Evolutionary conservation across 92 coral and sea anemone species (phyloP).

Genomic region (Anthopleura xanthogrammica): DNA sequence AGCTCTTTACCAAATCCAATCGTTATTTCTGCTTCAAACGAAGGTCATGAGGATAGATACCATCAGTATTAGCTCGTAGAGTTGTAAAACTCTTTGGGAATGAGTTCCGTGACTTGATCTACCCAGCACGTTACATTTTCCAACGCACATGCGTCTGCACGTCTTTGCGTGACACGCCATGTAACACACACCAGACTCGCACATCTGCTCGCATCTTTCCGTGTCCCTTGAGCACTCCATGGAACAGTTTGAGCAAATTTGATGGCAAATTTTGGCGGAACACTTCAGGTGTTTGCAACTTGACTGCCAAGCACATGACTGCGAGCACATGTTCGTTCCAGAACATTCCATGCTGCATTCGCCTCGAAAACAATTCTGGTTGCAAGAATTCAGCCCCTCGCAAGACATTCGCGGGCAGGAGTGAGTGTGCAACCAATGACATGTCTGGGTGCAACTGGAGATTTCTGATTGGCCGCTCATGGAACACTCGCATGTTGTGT

Average conservation of each 20-base stretch:
- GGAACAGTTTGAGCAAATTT: conserved; percentile 36
- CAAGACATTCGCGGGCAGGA: conserved; percentile 55
- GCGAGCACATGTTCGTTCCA: conserved; percentile 49
- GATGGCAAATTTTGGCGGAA: conserved; percentile 35
- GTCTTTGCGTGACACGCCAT: conserved; percentile 44
- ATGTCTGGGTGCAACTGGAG: conserved; percentile 57
- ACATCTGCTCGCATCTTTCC: conserved; percentile 37
- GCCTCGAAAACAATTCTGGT: conserved; percentile 62
- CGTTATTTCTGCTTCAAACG: background rate
- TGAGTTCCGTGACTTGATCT: conserved; percentile 3
- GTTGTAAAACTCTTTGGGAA: background rate
- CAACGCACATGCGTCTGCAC: conserved; percentile 27
- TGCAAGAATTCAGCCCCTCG: conserved; percentile 47
- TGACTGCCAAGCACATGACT: conserved; percentile 61
- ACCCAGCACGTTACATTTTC: conserved; percentile 24
- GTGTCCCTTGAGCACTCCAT: conserved; percentile 32
- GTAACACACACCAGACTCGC: conserved; percentile 34
- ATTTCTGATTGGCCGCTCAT: conserved; percentile 45
- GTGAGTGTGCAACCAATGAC: conserved; percentile 35
- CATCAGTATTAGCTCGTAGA: background rate
- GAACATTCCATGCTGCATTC: conserved; percentile 58
- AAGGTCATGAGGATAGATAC: background rate
- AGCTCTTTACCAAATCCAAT: no score
- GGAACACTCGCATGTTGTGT: conserved; percentile 37
- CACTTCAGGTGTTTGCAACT: conserved; percentile 20